These are phyloP conservation scores for Cecidostiba fungosa DNA, from an alignment of 2,888 invertebrate genomes.

Conservation along the genomic window DNA sequence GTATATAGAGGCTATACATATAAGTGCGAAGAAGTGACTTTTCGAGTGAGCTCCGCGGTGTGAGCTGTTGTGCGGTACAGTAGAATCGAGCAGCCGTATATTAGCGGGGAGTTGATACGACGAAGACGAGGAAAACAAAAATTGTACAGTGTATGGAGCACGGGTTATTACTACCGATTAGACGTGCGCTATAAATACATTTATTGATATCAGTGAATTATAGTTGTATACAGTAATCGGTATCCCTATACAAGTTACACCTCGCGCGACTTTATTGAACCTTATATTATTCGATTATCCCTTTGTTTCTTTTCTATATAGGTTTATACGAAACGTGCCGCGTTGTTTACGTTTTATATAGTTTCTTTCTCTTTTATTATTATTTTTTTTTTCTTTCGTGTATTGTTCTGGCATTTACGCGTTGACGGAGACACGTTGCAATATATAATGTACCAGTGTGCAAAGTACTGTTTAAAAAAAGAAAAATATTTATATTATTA, in stretches of 20 bases:
- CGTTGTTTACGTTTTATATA: background rate
- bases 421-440: slow-evolving; percentile 36
- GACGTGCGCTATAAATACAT: slow-evolving; percentile 76
- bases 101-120: background rate
- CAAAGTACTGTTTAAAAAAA: slow-evolving; percentile 7
- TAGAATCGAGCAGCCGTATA: background rate
- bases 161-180: slow-evolving; percentile 73
- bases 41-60: slow-evolving; percentile 37
- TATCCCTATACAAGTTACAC: slow-evolving; percentile 67
- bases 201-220: slow-evolving; percentile 72
- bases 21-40: slow-evolving; percentile 26
- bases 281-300: background rate
- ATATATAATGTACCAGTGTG: slow-evolving; percentile 33
- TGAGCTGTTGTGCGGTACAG: background rate
- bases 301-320: background rate
- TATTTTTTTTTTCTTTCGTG: slow-evolving; percentile 33
- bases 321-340: background rate
- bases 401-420: background rate
- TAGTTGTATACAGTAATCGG: slow-evolving; percentile 73
- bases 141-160: slow-evolving; percentile 76
- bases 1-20: slow-evolving; percentile 18
- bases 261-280: slow-evolving; percentile 58
- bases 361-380: background rate
- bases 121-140: slow-evolving; percentile 10
- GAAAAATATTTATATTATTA: slow-evolving; percentile 14